Conservation (phyloP, 2,888 invertebrate species). For the Heliconius cydno region DNA sequence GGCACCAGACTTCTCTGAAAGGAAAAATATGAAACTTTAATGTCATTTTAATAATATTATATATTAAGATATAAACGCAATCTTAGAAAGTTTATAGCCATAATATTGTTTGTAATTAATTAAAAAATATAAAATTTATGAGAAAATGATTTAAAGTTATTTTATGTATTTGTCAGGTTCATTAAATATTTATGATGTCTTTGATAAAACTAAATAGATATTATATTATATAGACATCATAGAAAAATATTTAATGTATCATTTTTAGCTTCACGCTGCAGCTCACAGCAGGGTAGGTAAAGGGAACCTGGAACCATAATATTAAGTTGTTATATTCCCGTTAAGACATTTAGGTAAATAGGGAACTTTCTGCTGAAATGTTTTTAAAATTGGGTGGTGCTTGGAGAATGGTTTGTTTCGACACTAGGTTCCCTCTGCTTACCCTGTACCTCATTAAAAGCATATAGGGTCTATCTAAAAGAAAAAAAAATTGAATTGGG, state of each 20-base stretch:
- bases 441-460: no score
- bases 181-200: background rate
- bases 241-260: background rate
- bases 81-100: constrained; percentile 7
- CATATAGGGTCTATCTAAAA: background rate
- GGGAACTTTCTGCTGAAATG: no score
- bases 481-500: background rate
- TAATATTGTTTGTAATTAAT: background rate
- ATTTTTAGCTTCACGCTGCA: background rate
- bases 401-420: background rate
- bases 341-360: no score
- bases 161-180: background rate
- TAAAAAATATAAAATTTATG: background rate
- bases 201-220: background rate
- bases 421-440: background rate
- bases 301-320: background rate
- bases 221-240: background rate
- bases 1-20: no score
- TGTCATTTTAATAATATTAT: background rate
- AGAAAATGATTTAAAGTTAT: background rate
- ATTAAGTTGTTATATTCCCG: no score
- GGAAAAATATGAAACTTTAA: background rate
- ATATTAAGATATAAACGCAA: background rate
- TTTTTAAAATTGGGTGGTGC: background rate
- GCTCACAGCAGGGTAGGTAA: background rate